Evolutionary conservation across 2,888 invertebrate species (phyloP).

Genomic region (Zonitis immaculata): DNA sequence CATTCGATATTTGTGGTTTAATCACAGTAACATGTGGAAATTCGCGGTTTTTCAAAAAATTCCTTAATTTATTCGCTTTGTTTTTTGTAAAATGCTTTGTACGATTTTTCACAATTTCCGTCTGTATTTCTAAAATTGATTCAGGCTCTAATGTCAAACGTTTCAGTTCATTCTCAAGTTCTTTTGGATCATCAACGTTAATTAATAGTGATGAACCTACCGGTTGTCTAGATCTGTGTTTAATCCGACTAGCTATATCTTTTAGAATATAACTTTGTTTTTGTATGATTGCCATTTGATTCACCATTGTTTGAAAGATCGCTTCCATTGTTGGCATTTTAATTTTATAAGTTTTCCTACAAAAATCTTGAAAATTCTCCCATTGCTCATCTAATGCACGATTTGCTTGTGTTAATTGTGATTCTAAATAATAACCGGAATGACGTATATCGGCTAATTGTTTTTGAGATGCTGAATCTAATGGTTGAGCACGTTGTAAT

Average conservation of each 20-base stretch:
- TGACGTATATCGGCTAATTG: conserved; percentile 66
- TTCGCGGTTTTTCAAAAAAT: conserved; percentile 52
- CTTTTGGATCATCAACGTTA: conserved; percentile 43
- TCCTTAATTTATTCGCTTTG: conserved; percentile 53
- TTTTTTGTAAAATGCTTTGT: conserved; percentile 46
- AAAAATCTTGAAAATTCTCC: conserved; percentile 59
- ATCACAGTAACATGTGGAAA: conserved; percentile 53
- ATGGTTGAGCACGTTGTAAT: conserved; percentile 44
- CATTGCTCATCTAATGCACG: conserved; percentile 72
- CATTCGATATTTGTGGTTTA: conserved; percentile 46
- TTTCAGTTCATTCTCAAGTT: conserved; percentile 47
- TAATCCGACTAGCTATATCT: conserved; percentile 40
- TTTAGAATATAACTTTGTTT: conserved; percentile 50
- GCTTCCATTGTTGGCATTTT: conserved; percentile 69
- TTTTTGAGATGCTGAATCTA: conserved; percentile 64
- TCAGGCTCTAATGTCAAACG: conserved; percentile 53
- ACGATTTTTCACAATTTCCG: conserved; percentile 38
- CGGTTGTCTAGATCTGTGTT: conserved; percentile 48
- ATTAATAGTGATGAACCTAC: conserved; percentile 46
- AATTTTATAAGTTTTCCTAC: conserved; percentile 49
- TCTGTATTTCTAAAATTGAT: conserved; percentile 46
- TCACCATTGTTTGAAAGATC: conserved; percentile 73
- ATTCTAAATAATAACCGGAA: conserved; percentile 66
- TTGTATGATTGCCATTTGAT: conserved; percentile 64
- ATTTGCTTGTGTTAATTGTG: conserved; percentile 68